Evolutionary conservation across 2,113 vertebrate species (phyloP).

Genomic region (Zosterops hypoxanthus): DNA sequence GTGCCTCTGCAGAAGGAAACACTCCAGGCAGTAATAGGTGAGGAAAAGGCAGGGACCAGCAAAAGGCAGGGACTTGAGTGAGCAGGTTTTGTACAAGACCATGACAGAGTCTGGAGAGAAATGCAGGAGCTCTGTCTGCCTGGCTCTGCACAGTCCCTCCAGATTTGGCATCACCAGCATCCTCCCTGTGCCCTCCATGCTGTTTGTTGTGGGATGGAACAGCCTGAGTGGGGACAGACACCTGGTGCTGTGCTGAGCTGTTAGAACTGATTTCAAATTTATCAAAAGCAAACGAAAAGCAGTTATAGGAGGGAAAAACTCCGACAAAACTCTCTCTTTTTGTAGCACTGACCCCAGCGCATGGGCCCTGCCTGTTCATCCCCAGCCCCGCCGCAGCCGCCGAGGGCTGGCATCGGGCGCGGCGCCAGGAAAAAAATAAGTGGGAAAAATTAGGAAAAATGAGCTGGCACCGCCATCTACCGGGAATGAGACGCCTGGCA

Average conservation of each 20-base stretch:
- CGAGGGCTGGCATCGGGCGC: background rate
- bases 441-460: background rate
- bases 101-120: background rate
- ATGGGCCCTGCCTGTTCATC: background rate
- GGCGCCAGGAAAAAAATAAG: background rate
- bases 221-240: rapidly evolving
- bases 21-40: background rate
- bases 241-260: background rate
- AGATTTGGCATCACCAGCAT: rapidly evolving
- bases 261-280: background rate
- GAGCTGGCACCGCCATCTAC: slow-evolving; percentile 54
- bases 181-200: background rate
- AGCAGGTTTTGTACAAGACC: background rate
- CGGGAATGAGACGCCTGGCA: background rate
- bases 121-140: background rate
- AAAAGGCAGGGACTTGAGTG: background rate
- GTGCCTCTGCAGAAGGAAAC: background rate
- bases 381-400: background rate
- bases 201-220: background rate
- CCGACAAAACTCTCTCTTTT: too few species aligned
- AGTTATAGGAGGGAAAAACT: rapidly evolving
- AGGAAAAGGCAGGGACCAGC: background rate
- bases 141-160: background rate
- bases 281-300: background rate
- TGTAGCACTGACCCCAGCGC: background rate